Evolutionary conservation across 2,888 invertebrate species (phyloP).

Genomic region (Lepidocyrtoides sp.): DNA sequence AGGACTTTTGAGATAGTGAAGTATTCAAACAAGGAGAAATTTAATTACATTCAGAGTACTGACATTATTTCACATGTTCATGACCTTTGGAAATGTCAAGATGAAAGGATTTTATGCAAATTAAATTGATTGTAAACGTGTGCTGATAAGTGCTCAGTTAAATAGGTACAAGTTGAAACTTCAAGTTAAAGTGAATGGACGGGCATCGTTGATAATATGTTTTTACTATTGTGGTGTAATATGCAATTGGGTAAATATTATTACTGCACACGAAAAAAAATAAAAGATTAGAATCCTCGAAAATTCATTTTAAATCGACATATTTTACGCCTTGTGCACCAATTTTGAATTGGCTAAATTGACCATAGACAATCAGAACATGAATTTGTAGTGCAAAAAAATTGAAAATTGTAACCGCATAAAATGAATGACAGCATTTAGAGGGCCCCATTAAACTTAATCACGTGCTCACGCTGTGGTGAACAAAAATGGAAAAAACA

Average conservation of each 20-base stretch:
- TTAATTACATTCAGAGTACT: neutral
- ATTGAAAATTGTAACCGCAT: conserved; percentile 40
- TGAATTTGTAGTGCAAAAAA: conserved; percentile 1
- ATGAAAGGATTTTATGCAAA: neutral
- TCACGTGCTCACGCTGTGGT: conserved; percentile 50
- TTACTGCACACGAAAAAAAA: neutral
- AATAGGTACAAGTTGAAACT: neutral
- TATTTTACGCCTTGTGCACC: neutral
- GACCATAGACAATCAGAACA: conserved; percentile 34
- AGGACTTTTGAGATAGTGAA: neutral
- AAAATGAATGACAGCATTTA: conserved; percentile 46
- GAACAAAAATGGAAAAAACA: conserved; percentile 11
- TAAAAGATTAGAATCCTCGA: neutral
- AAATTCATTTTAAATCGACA: neutral
- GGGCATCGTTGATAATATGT: neutral
- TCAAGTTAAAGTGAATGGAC: neutral
- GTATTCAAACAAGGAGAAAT: neutral
- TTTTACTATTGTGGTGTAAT: neutral
- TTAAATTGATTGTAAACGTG: neutral
- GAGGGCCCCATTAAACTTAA: conserved; percentile 7
- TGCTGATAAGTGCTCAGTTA: too few relatives aligned
- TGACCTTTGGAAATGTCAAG: conserved; percentile 14
- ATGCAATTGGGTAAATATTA: neutral
- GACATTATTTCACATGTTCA: conserved; percentile 24
- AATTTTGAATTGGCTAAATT: conserved; percentile 49